Base-by-base conservation (phyloP, 1,140 invertebrate genomes). In the Bradynema listronoti region DNA sequence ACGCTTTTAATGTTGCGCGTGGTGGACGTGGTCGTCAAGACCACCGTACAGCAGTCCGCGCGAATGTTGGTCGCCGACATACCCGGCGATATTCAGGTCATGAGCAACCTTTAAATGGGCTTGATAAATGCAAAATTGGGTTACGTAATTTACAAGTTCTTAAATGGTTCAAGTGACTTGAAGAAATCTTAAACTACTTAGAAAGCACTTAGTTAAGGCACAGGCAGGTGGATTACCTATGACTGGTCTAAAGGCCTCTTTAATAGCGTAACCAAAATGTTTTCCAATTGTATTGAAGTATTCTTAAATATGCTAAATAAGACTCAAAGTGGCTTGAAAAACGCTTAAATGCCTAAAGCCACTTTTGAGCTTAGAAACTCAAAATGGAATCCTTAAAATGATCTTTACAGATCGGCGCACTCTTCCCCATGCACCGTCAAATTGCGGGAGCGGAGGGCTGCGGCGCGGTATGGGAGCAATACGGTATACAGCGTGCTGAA, bases 401-500 rank as follows among this genome's bases (percentile, higher is more conserved):
- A 63, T 16, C 7, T 36, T 61, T 53, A 49, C 14, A 75, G 63
- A 83, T 88, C 32, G 87, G 87, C 1, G 86, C 85, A 2, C 79
- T 88, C 29, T 87, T 87, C 72, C 85, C 87, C 11, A 81, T 88
- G 4, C 87, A 88, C 72, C 80, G 86, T 52, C 82, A 77, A 63
- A 66, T 74, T 82, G 58, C 87, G 85, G n/a, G 80, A 80, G 42
- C 42, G 80, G 82, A 63, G 24, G 61, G 61, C 16, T 86, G 85
- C 69, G 85, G 85, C 1, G 79, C 82, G 34, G 83, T 87, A 11
- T 76, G 73, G 73, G 75, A 75, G 36, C 75, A 86, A 62, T 88
- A 89, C 72, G 87, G 87, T 1, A 87, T 89, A 16, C 87, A 89
- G 74, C 77, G 87, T 33, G 83, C 86, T 0, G 87, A 88, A 80